phyloP scores from a whole-genome alignment of 2,888 invertebrate species.

The Dryadula phaetusa region DNA sequence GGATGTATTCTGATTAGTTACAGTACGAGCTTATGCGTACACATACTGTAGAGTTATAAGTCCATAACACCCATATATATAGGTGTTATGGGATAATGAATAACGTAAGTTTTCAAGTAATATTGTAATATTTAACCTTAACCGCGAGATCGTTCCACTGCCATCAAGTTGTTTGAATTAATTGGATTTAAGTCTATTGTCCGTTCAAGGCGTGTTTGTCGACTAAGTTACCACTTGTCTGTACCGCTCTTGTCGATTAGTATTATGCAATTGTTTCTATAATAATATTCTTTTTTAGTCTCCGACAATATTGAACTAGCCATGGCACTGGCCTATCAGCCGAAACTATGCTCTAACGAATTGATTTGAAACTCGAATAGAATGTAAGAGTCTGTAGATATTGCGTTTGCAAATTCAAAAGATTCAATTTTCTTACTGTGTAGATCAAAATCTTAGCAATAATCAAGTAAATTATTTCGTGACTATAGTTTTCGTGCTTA shows the following conservation, averaged over 20 bases:
- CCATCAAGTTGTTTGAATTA: slow-evolving; percentile 30
- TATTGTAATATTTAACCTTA: slow-evolving; percentile 20
- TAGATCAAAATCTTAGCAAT: neutral
- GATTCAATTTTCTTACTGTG: neutral
- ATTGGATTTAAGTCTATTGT: slow-evolving; percentile 34
- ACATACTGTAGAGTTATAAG: slow-evolving; percentile 36
- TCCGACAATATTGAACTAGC: slow-evolving; percentile 32
- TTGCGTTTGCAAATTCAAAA: neutral
- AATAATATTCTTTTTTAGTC: slow-evolving; percentile 35
- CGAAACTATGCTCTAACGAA: slow-evolving; percentile 44
- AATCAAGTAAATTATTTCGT: neutral
- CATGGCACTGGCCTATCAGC: slow-evolving; percentile 33
- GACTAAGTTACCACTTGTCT: slow-evolving; percentile 35
- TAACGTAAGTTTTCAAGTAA: slow-evolving; percentile 7
- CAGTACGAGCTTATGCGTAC: neutral
- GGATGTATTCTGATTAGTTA: slow-evolving; percentile 8
- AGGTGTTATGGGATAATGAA: slow-evolving; percentile 16
- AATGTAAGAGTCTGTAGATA: slow-evolving; percentile 18
- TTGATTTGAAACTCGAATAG: slow-evolving; percentile 33
- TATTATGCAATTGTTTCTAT: slow-evolving; percentile 49
- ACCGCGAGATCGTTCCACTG: slow-evolving; percentile 21
- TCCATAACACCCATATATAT: slow-evolving; percentile 25
- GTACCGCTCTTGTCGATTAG: slow-evolving; percentile 32
- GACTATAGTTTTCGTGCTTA: neutral
- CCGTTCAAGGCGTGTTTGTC: slow-evolving; percentile 39